Conservation (phyloP, 2,888 invertebrate species). For the Cordilura impudica region DNA sequence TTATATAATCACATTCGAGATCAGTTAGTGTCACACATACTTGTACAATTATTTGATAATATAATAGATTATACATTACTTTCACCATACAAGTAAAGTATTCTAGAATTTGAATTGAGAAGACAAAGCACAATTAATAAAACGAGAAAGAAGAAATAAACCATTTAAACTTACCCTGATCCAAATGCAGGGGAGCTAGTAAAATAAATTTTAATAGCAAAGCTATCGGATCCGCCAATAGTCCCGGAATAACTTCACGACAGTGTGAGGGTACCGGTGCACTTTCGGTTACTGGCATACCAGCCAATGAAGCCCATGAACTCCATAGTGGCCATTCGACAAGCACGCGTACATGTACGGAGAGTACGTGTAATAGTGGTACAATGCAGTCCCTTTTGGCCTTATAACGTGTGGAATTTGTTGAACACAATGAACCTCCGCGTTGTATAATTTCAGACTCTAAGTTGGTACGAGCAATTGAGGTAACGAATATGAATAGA, state of each 20-base stretch:
- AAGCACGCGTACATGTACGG: slow-evolving; percentile 89
- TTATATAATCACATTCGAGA: slow-evolving; percentile 81
- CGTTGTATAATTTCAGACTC: slow-evolving; percentile 95
- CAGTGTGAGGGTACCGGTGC: slow-evolving; percentile 76
- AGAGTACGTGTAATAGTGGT: slow-evolving; percentile 91
- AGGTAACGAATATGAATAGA: slow-evolving; percentile 92
- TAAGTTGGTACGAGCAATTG: slow-evolving; percentile 92
- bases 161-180: slow-evolving; percentile 83
- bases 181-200: slow-evolving; percentile 89
- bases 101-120: slow-evolving; percentile 80
- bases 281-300: slow-evolving; percentile 73
- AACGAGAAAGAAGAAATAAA: not conserved
- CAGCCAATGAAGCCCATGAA: slow-evolving; percentile 77
- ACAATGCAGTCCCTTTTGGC: slow-evolving; percentile 91
- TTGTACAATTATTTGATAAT: slow-evolving; percentile 92
- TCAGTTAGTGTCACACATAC: slow-evolving; percentile 84
- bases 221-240: slow-evolving; percentile 91
- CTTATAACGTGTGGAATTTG: slow-evolving; percentile 82
- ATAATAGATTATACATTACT: slow-evolving; percentile 91
- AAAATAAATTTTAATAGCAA: slow-evolving; percentile 92
- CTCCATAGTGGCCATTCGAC: slow-evolving; percentile 81
- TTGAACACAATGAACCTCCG: slow-evolving; percentile 85
- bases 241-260: slow-evolving; percentile 84
- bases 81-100: slow-evolving; percentile 93
- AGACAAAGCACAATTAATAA: not conserved